Conservation (phyloP, 2,113 vertebrate genomes). For the Suricata suricatta region DNA sequence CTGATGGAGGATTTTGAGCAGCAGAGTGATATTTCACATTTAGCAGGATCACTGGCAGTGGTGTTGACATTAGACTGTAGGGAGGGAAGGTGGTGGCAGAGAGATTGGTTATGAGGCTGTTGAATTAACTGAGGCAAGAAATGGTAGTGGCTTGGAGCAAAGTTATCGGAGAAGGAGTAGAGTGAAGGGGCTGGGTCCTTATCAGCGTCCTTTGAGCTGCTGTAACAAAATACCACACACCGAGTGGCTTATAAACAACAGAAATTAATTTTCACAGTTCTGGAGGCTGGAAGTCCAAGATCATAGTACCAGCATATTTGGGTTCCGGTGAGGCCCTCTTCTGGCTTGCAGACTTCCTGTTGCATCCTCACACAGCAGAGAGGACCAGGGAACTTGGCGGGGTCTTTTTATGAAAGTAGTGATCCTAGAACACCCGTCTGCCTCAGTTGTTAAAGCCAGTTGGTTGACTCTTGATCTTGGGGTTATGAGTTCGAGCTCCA, state of each 20-base stretch:
- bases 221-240: not conserved
- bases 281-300: not conserved
- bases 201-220: not conserved
- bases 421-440: not conserved
- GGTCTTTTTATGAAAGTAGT: not conserved
- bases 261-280: not conserved
- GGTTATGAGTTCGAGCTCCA: not conserved
- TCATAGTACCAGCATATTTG: too few relatives aligned
- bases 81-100: not conserved
- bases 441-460: not conserved
- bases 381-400: not conserved
- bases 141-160: not conserved
- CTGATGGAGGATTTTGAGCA: not conserved
- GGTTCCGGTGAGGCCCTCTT: not conserved
- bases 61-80: not conserved
- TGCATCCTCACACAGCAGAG: not conserved
- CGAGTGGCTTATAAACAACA: not conserved
- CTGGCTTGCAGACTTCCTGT: not conserved
- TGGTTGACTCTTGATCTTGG: not conserved
- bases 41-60: not conserved
- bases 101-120: not conserved
- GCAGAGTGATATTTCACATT: not conserved
- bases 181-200: not conserved
- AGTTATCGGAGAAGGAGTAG: not conserved
- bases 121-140: not conserved